Base-by-base conservation (phyloP, 2,888 invertebrate species). In the Willowsia nigromaculata region DNA sequence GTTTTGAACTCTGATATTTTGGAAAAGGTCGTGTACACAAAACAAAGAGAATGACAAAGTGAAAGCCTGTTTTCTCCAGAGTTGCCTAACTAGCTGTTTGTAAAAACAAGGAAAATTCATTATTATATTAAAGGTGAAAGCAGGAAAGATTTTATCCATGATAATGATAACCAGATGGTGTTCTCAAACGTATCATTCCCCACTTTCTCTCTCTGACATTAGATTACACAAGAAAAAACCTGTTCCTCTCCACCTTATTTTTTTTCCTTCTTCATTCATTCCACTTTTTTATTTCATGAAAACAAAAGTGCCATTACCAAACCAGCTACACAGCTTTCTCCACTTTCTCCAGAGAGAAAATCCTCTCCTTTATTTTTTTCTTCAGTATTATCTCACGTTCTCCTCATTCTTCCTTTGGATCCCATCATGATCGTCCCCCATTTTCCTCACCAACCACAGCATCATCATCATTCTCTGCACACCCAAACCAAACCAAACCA, bases 1-100 rank as follows among this genome's bases (percentile, higher is more conserved):
- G 40, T 22, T 40, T 68, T 83, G 65, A 83, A 83, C 68, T 68
- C 50, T 83, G 83, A 62, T 82, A 82, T 82, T 82, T n/a, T 82
- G 27, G 25, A 62, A 65, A 82, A 82, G 82, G 82, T 82, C 82
- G 82, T 43, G n/a, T n/a, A n/a, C n/a, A n/a, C 50, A 33, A 33
- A 83, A 83, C 50, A 68, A 59, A 65, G 56, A n/a, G n/a, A n/a
- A n/a, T 83, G 65, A 68, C 68, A 68, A 43, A 43, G 27, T 18
- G 30, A 78, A 53, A 30, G 50, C 30, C n/a, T 62, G n/a, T 62
- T 13, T 62, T 9, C 30, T 27, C 4, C 27, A n/a, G 13, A 62
- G 56, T 56, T 62, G n/a, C 62, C 7, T 33, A 62, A 62, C 33
- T 25, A 59, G 59, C 18, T 1, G 68, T 18, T 33, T 68, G 33